A percentile compares a stretch with the other conserved stretches of the same genome.
Evolutionary conservation across 1,140 invertebrate species (phyloP).

Genomic region (Saxidomus purpurata): DNA sequence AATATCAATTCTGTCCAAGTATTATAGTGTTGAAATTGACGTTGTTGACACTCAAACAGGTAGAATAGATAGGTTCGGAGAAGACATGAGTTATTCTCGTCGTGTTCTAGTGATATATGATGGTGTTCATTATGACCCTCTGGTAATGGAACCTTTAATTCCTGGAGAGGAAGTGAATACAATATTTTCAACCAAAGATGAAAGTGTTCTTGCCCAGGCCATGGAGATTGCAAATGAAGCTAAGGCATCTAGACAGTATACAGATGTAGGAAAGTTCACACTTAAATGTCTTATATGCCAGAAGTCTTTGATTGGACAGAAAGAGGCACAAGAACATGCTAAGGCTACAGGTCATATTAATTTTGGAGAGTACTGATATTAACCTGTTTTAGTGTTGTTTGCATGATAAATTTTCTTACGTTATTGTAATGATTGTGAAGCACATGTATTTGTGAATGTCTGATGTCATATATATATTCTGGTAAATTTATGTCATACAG

Average conservation of each 20-base stretch:
- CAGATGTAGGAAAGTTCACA: constrained; percentile 95
- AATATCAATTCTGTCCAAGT: constrained; percentile 94
- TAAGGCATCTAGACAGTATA: constrained; percentile 94
- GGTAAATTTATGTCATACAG: no score
- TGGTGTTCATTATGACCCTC: constrained; percentile 98
- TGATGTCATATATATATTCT: no score
- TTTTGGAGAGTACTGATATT: constrained; percentile 91
- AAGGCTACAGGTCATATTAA: constrained; percentile 93
- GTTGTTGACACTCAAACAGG: constrained; percentile 96
- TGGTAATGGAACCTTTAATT: constrained; percentile 93
- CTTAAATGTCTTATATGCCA: constrained; percentile 94
- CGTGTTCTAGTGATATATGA: constrained; percentile 97
- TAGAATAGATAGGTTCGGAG: constrained; percentile 97
- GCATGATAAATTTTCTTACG: not conserved
- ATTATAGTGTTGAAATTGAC: constrained; percentile 96
- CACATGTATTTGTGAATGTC: no score
- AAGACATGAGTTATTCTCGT: constrained; percentile 94
- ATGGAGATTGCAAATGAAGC: constrained; percentile 95
- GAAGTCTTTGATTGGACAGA: constrained; percentile 91
- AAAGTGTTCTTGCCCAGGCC: constrained; percentile 92
- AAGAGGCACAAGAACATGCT: constrained; percentile 94
- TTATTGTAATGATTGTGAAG: no score
- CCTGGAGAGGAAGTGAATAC: constrained; percentile 87
- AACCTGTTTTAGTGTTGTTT: not conserved
- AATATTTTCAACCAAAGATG: constrained; percentile 92